Evolutionary conservation across 2,797 vertebrate species (phyloP), one percentile per base, ranked within the genome.

Genomic region (Premnoplex brunnescens): DNA sequence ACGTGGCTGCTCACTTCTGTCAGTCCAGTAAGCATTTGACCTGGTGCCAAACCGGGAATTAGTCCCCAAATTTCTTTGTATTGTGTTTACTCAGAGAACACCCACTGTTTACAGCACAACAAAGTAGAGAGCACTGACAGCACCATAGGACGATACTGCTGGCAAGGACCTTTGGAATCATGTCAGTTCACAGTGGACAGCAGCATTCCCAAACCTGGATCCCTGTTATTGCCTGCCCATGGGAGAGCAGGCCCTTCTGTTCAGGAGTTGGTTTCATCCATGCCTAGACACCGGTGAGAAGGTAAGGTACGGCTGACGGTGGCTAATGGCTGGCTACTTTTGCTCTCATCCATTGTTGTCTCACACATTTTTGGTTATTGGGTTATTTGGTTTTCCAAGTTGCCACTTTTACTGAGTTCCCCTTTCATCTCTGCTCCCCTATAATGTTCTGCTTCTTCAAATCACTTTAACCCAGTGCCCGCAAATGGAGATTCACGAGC

Each of bases 271-370:
- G 14, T 37, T 72, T 54, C 26, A 54, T 18, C 44, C 34, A 4
- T 23, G 0, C 10, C 41, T 34, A 44, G 24, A 28, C 10, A 18
- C 18, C 9, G 5, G 3, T 8, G 49, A 27, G 24, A 6, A 20
- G 4, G 13, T 8, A 10, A 62, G 14, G 12, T 26, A 19, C 39
- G 41, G 48, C 39, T 37, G 22, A 71, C 13, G 22, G 23, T 46
- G 36, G 32, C 48, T 73, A 17, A 36, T 12, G 6, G 12, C 3
- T 71, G 48, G 5, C 32, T 72, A 10, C 3, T 21, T 85, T 41
- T 56, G 16, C n/a, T 73, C 14, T 56, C 1, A 1, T 5, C 64
- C 18, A 1, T 18, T 39, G 15, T 12, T 27, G 6, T 39, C 54
- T 68, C 22, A 19, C 19, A n/a, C 8, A 2, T 37, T 60, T 58